Conservation (phyloP, 2,797 vertebrate species). For the Rallus crepitans region DNA sequence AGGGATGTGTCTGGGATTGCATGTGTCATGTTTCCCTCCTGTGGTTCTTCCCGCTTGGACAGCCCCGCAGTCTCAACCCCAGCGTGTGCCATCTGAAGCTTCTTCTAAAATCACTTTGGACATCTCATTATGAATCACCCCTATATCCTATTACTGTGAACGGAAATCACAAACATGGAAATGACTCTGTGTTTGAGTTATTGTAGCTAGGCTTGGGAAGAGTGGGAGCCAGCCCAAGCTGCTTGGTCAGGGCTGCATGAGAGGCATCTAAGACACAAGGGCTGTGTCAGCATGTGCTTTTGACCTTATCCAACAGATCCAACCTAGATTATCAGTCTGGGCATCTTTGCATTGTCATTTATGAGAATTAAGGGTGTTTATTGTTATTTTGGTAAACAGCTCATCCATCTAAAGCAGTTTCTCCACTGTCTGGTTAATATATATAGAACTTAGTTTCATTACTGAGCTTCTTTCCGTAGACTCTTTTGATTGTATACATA, state of each 20-base stretch:
- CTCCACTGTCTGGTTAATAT: conserved; percentile 56
- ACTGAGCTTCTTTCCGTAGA: conserved; percentile 72
- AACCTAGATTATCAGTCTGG: conserved; percentile 9
- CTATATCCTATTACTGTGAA: conserved; percentile 15
- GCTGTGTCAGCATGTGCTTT: neutral
- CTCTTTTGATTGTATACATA: conserved; percentile 78
- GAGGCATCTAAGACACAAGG: neutral
- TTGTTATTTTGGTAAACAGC: conserved; percentile 62
- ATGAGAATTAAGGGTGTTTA: conserved; percentile 56
- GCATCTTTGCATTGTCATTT: conserved; percentile 23
- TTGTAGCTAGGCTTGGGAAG: conserved; percentile 29
- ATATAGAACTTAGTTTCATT: conserved; percentile 45
- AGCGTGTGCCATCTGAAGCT: conserved; percentile 21
- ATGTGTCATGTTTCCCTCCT: neutral
- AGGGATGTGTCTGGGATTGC: neutral
- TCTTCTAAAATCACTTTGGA: conserved; percentile 21
- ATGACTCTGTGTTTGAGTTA: neutral
- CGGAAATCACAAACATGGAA: neutral
- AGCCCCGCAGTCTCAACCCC: fast-evolving
- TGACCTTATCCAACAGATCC: neutral
- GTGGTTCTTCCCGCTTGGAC: neutral
- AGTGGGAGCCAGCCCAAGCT: conserved; percentile 56
- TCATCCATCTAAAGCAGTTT: conserved; percentile 54
- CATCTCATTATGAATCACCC: conserved; percentile 34
- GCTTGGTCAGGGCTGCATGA: conserved; percentile 33